Evolutionary conservation across 35 echinoderm and acorn worm genomes (phyloP).

Genomic region (Apostichopus californicus): DNA sequence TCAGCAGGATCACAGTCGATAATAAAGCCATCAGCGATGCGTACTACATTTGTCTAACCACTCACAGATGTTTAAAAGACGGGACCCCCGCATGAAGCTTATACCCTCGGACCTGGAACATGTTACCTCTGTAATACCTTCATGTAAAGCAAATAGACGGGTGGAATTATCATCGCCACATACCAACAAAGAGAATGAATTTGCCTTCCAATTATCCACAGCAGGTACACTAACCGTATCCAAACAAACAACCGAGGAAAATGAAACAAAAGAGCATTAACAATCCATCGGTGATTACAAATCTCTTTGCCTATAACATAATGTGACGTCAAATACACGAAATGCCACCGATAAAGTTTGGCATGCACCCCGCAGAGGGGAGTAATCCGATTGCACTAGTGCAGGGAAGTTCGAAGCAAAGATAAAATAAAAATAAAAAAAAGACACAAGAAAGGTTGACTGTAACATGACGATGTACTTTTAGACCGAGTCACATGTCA

Average conservation of each 20-base stretch:
- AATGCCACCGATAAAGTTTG: constrained; percentile 32
- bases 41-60: background rate
- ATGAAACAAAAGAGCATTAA: constrained; percentile 14
- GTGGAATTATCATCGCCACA: background rate
- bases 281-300: background rate
- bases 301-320: background rate
- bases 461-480: background rate
- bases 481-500: background rate
- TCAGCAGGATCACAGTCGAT: background rate
- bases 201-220: constrained; percentile 16
- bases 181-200: constrained; percentile 1
- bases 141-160: background rate
- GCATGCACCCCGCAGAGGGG: background rate
- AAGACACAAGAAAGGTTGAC: background rate
- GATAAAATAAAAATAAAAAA: too few relatives aligned
- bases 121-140: too few relatives aligned
- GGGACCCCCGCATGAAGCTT: too few relatives aligned
- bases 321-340: background rate
- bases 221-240: background rate
- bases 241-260: constrained; percentile 17
- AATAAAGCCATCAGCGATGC: background rate
- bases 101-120: too few relatives aligned
- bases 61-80: background rate
- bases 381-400: constrained; percentile 14
- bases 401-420: background rate